Percentiles rank a stretch among this genome's conserved stretches.
Conservation (phyloP, 2,888 invertebrate species). For the Erebia epiphron region DNA sequence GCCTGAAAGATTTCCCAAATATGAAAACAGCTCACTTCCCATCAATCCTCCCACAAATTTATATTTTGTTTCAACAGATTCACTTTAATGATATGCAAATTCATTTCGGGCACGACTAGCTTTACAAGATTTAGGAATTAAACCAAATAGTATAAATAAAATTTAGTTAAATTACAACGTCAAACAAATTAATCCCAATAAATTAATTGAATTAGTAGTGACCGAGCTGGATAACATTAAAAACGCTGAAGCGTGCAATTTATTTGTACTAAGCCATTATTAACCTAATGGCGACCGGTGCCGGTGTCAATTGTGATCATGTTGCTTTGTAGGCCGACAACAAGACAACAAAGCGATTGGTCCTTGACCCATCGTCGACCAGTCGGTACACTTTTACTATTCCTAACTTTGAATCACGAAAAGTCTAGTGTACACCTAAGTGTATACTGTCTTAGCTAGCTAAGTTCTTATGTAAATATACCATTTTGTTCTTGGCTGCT, state of each 20-base stretch:
- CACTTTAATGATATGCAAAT: background rate
- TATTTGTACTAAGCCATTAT: slow-evolving; percentile 26
- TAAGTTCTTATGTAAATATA: no score
- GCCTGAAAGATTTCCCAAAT: background rate
- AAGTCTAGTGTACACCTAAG: slow-evolving; percentile 1
- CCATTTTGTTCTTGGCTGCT: no score
- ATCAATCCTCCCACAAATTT: background rate
- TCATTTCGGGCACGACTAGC: background rate
- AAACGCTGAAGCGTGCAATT: slow-evolving; percentile 25
- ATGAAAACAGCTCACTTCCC: background rate
- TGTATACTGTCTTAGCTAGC: background rate
- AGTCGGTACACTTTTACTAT: slow-evolving; percentile 67
- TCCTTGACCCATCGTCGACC: slow-evolving; percentile 67
- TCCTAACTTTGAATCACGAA: slow-evolving; percentile 52
- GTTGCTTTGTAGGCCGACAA: slow-evolving; percentile 26
- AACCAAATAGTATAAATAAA: background rate
- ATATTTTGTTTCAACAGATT: background rate
- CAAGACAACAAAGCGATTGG: slow-evolving; percentile 55
- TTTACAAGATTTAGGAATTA: background rate
- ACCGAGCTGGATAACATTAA: slow-evolving; percentile 18
- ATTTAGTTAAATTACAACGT: background rate
- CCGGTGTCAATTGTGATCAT: slow-evolving; percentile 32
- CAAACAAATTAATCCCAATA: slow-evolving; percentile 8
- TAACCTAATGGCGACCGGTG: slow-evolving; percentile 26
- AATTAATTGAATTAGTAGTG: slow-evolving; percentile 20